Base-by-base conservation (phyloP, 2,888 invertebrate genomes). In the Perithous albicinctus region DNA sequence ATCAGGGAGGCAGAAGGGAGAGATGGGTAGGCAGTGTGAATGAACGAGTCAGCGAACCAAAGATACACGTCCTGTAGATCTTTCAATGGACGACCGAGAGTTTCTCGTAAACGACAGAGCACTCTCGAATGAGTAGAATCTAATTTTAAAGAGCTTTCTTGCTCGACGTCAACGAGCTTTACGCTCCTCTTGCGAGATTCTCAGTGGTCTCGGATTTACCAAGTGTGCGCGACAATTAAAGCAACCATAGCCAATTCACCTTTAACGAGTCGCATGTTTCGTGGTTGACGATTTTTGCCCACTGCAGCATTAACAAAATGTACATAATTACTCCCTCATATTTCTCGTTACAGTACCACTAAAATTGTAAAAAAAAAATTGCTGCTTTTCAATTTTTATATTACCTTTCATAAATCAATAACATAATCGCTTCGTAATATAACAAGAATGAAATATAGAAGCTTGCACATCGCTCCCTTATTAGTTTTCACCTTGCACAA, bases 111-210 rank as follows among this genome's bases (percentile, higher is more conserved):
- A 72, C 70, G 46, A 63, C 41, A 23, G n/a, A n/a, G 18, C 48
- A 69, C 32, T 20, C 38, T 46, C 59, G 23, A 23, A 26, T 29
- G 48, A 63, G 15, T 23, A 61, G 41, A 77, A 67, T 72, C 20
- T 43, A 32, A 51, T 72, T 80, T 77, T 54, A 32, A 66, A 77
- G 43, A 72, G 41, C 23, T 66, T 43, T 38, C 51, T 32, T 38
- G 18, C 20, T 78, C 54, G 15, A 18, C 72, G 18, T n/a, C 26
- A 72, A 59, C 23, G 43, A 23, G 29, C 18, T 26, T 18, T 29
- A 8, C 15, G 20, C 29, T 32, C 10, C 0, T 23, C 23, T 8
- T 8, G 20, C 23, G 7, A 54, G 20, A n/a, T 12, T 51, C 35
- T 38, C 67, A 23, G 35, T 26, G 51, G n/a, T n/a, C 26, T 18